Conservation (phyloP, 30 jellyfish, hydroid and myxozoan species). For the Mastigias papua region DNA sequence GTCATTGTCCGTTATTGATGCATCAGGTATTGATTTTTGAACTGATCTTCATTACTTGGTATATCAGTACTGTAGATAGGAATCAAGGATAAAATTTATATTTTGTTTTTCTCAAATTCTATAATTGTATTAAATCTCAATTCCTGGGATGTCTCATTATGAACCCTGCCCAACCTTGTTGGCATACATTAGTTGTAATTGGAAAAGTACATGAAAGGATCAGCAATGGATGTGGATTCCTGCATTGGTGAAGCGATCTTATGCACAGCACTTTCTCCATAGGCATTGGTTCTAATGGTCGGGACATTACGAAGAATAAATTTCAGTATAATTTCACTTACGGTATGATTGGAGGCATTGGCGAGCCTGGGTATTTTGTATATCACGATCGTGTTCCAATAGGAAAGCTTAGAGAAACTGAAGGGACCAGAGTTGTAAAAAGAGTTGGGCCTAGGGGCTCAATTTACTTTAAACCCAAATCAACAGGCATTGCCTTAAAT, state of each 20-base stretch:
- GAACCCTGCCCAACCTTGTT: no score
- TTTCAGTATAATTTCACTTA: not conserved
- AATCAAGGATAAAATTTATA: no score
- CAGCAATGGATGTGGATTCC: not conserved
- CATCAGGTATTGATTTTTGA: conserved; percentile 38
- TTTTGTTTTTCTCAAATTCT: no score
- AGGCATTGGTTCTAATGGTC: conserved; percentile 27
- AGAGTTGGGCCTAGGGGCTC: not conserved
- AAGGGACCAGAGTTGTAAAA: not conserved
- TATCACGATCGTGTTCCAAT: not conserved
- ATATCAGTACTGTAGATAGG: not conserved
- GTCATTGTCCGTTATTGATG: conserved; percentile 63
- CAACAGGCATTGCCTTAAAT: not conserved
- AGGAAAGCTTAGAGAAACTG: not conserved
- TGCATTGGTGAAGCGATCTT: conserved; percentile 1
- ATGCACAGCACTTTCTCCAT: conserved; percentile 19
- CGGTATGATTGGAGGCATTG: conserved; percentile 55
- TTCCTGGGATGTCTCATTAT: no score
- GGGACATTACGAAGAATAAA: not conserved
- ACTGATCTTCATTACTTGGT: not conserved
- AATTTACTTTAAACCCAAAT: not conserved
- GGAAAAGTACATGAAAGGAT: not conserved
- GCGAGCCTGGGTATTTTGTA: conserved; percentile 48
- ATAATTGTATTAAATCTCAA: no score
- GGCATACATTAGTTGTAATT: no score